These are phyloP conservation scores for Macroglossus sobrinus DNA, from an alignment of 2,113 vertebrate species.

Conservation along the genomic window DNA sequence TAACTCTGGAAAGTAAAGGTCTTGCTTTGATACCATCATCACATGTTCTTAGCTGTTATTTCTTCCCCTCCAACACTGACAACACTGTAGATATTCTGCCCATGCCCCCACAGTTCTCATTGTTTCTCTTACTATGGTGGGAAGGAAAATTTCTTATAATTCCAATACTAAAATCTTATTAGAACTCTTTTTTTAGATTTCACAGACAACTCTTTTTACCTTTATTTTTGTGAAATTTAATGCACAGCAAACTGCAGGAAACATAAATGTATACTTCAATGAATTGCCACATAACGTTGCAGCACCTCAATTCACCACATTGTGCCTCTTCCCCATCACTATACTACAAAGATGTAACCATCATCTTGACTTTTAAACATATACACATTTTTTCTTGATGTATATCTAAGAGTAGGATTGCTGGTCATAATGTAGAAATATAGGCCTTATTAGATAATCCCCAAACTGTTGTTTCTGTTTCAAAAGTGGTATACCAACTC, in stretches of 20 bases:
- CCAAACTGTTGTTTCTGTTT: background rate
- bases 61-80: background rate
- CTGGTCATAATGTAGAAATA: background rate
- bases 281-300: background rate
- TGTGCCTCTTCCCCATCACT: background rate
- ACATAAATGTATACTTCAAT: background rate
- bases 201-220: background rate
- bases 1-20: background rate
- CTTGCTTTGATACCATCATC: background rate
- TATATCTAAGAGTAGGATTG: background rate
- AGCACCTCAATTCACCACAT: background rate
- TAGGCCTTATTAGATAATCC: background rate
- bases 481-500: background rate
- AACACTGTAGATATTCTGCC: background rate
- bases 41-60: background rate
- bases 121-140: background rate
- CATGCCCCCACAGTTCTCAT: background rate
- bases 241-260: background rate
- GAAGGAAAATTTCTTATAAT: background rate
- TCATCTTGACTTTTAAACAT: background rate
- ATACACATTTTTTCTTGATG: background rate
- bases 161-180: background rate
- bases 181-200: background rate
- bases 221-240: background rate
- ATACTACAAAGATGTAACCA: background rate